These are phyloP conservation scores for Azorinus chamasolen DNA, from an alignment of 2,888 invertebrate genomes.

Conservation along the genomic window DNA sequence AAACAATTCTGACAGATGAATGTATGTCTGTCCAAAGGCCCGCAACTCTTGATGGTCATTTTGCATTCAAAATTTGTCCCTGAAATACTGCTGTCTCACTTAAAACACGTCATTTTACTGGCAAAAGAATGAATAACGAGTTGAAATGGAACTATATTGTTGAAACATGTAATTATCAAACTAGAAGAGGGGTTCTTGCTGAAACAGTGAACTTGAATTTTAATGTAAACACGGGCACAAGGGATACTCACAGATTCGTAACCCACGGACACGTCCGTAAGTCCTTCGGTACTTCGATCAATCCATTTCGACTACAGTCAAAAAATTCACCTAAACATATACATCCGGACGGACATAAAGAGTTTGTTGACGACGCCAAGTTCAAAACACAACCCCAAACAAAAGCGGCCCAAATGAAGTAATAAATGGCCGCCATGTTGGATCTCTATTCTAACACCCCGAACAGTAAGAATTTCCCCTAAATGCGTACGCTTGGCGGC, in stretches of 20 bases:
- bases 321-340: constrained; percentile 91
- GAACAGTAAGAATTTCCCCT: constrained; percentile 49
- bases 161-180: no score
- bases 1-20: no score
- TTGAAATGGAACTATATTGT: no score
- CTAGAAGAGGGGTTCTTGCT: no score
- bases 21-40: no score
- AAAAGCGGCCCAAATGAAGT: constrained; percentile 80
- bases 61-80: no score
- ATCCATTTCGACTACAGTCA: constrained; percentile 91
- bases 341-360: constrained; percentile 90
- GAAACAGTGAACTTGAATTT: no score
- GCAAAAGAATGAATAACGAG: no score
- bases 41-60: no score
- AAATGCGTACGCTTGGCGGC: constrained; percentile 42
- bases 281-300: constrained; percentile 90
- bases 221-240: constrained; percentile 14
- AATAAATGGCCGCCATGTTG: constrained; percentile 83
- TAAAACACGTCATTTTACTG: no score
- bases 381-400: constrained; percentile 70
- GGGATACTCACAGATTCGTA: constrained; percentile 90
- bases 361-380: constrained; percentile 55
- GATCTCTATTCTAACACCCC: constrained; percentile 69
- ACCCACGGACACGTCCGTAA: constrained; percentile 94
- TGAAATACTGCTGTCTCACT: no score